Base-by-base conservation (phyloP, 1,140 invertebrate species). In the Coboldia fuscipes region DNA sequence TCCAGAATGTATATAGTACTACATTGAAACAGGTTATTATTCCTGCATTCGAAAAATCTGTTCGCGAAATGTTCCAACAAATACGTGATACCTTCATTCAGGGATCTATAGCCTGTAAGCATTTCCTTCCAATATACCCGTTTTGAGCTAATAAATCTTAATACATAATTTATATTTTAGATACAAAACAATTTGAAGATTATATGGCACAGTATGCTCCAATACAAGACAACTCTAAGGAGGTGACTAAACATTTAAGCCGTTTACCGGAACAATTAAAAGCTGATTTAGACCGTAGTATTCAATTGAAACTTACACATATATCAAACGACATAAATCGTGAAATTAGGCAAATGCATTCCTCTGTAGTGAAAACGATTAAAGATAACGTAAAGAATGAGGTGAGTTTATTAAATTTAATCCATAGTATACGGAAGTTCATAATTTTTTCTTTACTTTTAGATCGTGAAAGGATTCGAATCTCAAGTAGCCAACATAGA, bases 101-200 rank as follows among this genome's bases (percentile, higher is more conserved):
- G 40, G 88, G 88, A 40, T 84, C 82, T 3, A 75, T 72, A 47
- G 84, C 93, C 60, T 89, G 85, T 92, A 64, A 72, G 75, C 32
- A 24, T 19, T 20, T 18, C n/a, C 14, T n/a, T 16, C 2, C 35
- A 34, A 8, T 39, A 13, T 28, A 32, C 30, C 14, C 29, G 30
- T 29, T 22, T 19, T 30, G 15, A 13, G 17, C 15, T 37, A 17
- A 38, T 45, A 19, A n/a, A 37, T 33, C 36, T 35, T 19, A 10
- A 33, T 14, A 34, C 17, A 32, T 4, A 3, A 38, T 31, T 32
- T 20, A 23, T 38, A 32, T 26, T 30, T 3, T 37, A 68, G 64
- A 66, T 42, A 48, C 60, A 37, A 47, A 58, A 20, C 52, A 61
- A 29, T 51, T 68, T 15, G 61, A 65, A 37, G 44, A 40, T 30